phyloP scores from a whole-genome alignment of 2,113 vertebrate species.

The Phaethon lepturus region DNA sequence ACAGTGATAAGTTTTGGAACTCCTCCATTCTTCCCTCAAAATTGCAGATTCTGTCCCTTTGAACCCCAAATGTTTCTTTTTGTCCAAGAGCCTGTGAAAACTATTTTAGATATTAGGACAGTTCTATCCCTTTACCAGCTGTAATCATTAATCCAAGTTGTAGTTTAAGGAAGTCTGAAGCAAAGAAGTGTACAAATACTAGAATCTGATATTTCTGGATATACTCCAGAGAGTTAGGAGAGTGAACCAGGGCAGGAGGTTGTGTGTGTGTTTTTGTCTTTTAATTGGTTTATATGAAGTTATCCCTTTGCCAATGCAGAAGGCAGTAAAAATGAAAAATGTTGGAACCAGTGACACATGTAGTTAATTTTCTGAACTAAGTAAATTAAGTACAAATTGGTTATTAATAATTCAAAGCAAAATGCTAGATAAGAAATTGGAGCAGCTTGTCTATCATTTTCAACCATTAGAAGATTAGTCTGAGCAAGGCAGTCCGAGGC shows the following conservation, averaged over 20 bases:
- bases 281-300: background rate
- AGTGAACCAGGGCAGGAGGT: background rate
- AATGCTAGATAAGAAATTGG: conserved; percentile 14
- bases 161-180: background rate
- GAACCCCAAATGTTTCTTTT: background rate
- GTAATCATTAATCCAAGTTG: background rate
- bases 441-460: conserved; percentile 45
- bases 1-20: background rate
- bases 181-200: background rate
- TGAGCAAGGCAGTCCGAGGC: background rate
- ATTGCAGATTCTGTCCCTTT: background rate
- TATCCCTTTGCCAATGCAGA: background rate
- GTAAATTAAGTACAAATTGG: conserved; percentile 38
- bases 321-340: conserved; percentile 15
- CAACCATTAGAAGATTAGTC: conserved; percentile 33
- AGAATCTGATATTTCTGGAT: background rate
- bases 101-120: background rate
- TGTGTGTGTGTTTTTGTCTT: background rate
- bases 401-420: conserved; percentile 61
- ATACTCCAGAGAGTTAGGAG: background rate
- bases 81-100: background rate
- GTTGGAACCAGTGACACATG: background rate
- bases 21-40: background rate
- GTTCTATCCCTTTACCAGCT: background rate
- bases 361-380: conserved; percentile 46